A percentile compares a stretch with the other conserved stretches of the same genome.
These are phyloP conservation scores for Ochropleura leucogaster DNA, from an alignment of 2,888 invertebrate genomes.

Conservation along the genomic window DNA sequence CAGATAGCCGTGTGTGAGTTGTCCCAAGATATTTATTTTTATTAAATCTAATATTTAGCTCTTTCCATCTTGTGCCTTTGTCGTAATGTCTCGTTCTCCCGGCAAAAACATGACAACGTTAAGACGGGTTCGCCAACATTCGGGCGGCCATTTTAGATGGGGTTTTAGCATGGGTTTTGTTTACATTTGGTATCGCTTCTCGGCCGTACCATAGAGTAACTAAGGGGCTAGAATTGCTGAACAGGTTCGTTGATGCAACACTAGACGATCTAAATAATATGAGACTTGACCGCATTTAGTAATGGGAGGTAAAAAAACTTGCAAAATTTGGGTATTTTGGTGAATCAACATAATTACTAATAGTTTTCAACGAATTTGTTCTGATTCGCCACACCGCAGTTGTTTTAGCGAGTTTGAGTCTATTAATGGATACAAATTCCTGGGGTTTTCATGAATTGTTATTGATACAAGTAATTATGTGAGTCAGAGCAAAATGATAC, in stretches of 20 bases:
- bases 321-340: neutral
- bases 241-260: neutral
- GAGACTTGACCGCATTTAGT: slow-evolving; percentile 25
- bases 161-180: too few species aligned
- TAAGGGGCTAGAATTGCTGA: neutral
- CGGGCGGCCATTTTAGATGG: too few species aligned
- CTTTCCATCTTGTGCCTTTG: too few species aligned
- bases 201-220: too few species aligned
- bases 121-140: too few species aligned
- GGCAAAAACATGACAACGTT: too few species aligned
- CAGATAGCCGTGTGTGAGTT: too few species aligned
- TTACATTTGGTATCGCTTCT: too few species aligned
- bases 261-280: neutral
- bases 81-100: too few species aligned
- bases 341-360: slow-evolving; percentile 36
- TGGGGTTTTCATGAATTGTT: slow-evolving; percentile 14
- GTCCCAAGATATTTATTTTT: too few species aligned
- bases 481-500: slow-evolving; percentile 18
- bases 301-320: neutral
- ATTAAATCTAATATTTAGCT: too few species aligned
- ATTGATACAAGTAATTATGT: slow-evolving; percentile 31
- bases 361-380: slow-evolving; percentile 34
- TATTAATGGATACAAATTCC: slow-evolving; percentile 6
- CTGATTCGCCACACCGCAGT: slow-evolving; percentile 26
- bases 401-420: slow-evolving; percentile 4